phyloP scores from a whole-genome alignment of 2,888 invertebrate genomes.

The Tricholauxania praeusta region DNA sequence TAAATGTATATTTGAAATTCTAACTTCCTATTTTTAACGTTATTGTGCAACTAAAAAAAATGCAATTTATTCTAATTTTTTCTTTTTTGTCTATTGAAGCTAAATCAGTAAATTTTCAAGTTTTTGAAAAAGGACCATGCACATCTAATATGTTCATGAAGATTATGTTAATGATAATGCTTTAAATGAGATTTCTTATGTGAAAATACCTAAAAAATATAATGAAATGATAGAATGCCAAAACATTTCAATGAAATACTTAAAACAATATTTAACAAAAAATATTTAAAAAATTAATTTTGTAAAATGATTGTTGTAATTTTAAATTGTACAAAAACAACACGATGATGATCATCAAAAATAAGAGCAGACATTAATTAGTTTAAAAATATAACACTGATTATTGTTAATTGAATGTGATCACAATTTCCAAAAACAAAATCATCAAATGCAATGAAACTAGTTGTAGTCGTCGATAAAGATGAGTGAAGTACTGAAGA shows the following conservation, averaged over 20 bases:
- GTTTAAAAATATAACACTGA: neutral
- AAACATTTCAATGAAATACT: constrained; percentile 25
- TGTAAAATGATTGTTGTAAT: constrained; percentile 22
- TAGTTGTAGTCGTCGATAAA: constrained; percentile 26
- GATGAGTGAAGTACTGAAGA: constrained; percentile 14
- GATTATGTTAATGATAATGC: neutral
- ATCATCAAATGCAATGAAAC: constrained; percentile 21
- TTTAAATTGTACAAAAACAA: neutral
- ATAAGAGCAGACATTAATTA: constrained; percentile 10
- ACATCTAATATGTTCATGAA: too few species aligned
- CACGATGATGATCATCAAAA: constrained; percentile 22
- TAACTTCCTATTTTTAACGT: neutral
- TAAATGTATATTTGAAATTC: constrained; percentile 7
- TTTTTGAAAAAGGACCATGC: too few species aligned
- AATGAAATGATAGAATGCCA: constrained; percentile 23
- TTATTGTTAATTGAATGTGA: constrained; percentile 33
- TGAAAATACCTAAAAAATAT: constrained; percentile 27
- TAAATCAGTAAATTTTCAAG: too few species aligned
- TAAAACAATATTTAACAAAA: neutral
- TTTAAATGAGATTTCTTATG: constrained; percentile 18
- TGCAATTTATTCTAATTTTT: too few species aligned
- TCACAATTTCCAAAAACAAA: constrained; percentile 25
- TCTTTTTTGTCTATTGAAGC: too few species aligned
- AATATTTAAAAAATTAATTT: constrained; percentile 19
- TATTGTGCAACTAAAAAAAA: too few species aligned